phyloP scores from a whole-genome alignment of 2,797 vertebrate species.

The Argya squamiceps region DNA sequence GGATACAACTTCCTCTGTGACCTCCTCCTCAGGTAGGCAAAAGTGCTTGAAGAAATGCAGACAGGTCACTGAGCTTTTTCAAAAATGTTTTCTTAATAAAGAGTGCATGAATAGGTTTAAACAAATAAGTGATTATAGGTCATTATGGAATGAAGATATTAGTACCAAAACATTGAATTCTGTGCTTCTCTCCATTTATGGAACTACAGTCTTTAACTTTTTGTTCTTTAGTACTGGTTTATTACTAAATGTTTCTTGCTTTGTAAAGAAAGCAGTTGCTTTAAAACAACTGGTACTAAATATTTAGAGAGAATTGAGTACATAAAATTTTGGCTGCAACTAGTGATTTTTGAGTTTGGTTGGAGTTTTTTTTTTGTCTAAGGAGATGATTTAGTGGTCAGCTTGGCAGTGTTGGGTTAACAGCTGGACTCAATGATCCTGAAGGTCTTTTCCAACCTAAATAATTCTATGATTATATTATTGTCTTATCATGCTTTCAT shows the following conservation, averaged over 20 bases:
- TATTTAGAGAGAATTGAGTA: not conserved
- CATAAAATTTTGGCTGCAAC: not conserved
- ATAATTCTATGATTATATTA: not conserved
- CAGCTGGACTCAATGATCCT: not conserved
- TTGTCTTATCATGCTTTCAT: not conserved
- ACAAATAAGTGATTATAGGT: not conserved
- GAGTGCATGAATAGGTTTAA: not conserved
- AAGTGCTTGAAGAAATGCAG: not conserved
- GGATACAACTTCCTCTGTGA: conserved; percentile 97
- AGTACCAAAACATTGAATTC: not conserved
- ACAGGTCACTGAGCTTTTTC: not conserved
- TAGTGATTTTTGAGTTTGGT: not conserved
- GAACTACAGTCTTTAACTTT: not conserved
- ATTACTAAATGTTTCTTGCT: not conserved
- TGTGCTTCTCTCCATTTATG: not conserved
- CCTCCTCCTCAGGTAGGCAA: conserved; percentile 91
- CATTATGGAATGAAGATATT: not conserved
- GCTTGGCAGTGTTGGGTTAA: not conserved
- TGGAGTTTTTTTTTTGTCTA: not conserved
- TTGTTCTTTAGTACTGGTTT: not conserved
- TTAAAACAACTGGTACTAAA: not conserved
- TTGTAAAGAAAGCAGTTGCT: not conserved
- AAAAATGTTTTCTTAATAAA: not conserved
- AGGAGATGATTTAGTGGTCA: not conserved
- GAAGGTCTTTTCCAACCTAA: not conserved